These are phyloP conservation scores for Fissipunctia ypsillon DNA, from an alignment of 2,888 invertebrate species.

Conservation along the genomic window DNA sequence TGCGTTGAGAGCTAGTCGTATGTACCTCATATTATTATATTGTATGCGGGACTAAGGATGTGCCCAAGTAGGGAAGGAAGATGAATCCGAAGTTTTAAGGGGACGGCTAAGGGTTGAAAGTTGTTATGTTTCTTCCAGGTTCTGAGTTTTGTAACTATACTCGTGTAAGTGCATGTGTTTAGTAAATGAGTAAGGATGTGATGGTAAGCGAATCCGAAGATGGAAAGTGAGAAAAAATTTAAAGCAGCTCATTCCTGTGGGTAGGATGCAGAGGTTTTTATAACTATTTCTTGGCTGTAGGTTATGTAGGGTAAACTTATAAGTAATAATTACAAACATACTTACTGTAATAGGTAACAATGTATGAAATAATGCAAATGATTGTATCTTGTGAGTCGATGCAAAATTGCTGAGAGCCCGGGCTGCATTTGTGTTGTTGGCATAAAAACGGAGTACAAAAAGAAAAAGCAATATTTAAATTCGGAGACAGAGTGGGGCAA, in stretches of 20 bases:
- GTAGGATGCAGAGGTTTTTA: too few relatives aligned
- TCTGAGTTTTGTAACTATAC: constrained; percentile 2
- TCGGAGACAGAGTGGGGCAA: constrained; percentile 5
- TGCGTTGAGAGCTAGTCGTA: constrained; percentile 13
- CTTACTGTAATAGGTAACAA: too few relatives aligned
- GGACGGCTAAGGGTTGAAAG: background rate
- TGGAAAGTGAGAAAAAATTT: too few relatives aligned
- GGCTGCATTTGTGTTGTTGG: constrained; percentile 1
- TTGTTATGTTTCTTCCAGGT: constrained; percentile 3
- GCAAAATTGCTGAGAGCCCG: constrained; percentile 1
- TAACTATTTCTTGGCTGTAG: too few relatives aligned
- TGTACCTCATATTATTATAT: constrained; percentile 19
- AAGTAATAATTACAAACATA: too few relatives aligned
- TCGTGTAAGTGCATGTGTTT: background rate
- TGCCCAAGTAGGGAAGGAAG: background rate
- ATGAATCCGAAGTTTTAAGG: background rate
- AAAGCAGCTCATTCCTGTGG: background rate
- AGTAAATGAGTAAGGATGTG: background rate
- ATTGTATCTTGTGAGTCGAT: background rate
- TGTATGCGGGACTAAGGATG: constrained; percentile 18
- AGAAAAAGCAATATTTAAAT: constrained; percentile 37
- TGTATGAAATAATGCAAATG: too few relatives aligned
- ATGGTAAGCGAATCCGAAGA: background rate
- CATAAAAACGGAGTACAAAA: constrained; percentile 16
- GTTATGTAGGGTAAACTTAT: too few relatives aligned